These are phyloP conservation scores for Lepetodrilus schrolli DNA, from an alignment of 2,888 invertebrate genomes.

Conservation along the genomic window DNA sequence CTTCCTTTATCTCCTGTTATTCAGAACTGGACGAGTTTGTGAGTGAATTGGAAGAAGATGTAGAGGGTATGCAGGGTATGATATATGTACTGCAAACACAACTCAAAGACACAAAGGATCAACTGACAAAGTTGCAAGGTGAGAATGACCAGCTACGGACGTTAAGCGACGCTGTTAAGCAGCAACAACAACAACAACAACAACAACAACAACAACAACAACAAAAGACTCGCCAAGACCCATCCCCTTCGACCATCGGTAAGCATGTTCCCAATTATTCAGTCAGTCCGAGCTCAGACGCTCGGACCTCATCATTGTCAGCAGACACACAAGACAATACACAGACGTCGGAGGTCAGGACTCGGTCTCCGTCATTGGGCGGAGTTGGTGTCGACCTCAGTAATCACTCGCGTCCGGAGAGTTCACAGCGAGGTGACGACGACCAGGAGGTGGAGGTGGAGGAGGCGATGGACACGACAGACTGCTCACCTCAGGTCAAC, in stretches of 20 bases:
- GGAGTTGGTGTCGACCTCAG: background rate
- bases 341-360: background rate
- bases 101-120: constrained; percentile 87
- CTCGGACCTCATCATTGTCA: background rate
- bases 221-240: background rate
- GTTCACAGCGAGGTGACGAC: background rate
- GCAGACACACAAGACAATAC: background rate
- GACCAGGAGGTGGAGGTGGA: no score
- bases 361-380: background rate
- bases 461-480: constrained; percentile 32
- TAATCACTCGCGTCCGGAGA: background rate
- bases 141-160: constrained; percentile 73
- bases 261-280: constrained; percentile 12
- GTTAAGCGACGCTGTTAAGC: constrained; percentile 33
- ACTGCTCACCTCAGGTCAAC: constrained; percentile 13
- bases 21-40: constrained; percentile 95
- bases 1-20: no score
- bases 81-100: constrained; percentile 95
- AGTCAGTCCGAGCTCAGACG: constrained; percentile 2
- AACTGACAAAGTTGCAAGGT: constrained; percentile 80
- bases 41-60: constrained; percentile 96
- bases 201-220: no score
- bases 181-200: no score
- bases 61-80: constrained; percentile 98
- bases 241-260: background rate